Evolutionary conservation across 1,140 invertebrate species (phyloP).

Genomic region (Anastatus disparis): DNA sequence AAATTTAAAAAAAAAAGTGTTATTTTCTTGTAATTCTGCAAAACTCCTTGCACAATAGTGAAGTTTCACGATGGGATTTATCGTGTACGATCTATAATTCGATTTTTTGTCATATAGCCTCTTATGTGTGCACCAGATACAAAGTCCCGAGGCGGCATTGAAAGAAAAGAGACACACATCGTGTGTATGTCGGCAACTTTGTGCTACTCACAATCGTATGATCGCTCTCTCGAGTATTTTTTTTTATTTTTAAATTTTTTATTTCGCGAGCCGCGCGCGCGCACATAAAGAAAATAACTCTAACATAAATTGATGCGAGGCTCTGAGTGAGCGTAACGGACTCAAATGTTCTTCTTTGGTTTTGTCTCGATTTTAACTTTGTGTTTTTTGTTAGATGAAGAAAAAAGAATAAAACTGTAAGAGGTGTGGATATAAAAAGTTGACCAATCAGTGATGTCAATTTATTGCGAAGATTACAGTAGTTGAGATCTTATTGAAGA

Average conservation of each 20-base stretch:
- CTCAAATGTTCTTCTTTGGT: not conserved
- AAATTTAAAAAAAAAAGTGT: no score
- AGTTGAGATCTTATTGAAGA: no score
- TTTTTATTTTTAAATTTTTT: not conserved
- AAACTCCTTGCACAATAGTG: not conserved
- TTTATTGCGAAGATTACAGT: no score
- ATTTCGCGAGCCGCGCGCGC: constrained; percentile 45
- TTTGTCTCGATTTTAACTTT: no score
- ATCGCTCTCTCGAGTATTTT: constrained; percentile 50
- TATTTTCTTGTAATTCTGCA: constrained; percentile 13
- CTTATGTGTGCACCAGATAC: no score
- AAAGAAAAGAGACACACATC: constrained; percentile 49
- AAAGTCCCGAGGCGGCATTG: constrained; percentile 45
- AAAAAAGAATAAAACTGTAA: no score
- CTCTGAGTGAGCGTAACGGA: constrained; percentile 46
- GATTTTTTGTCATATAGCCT: constrained; percentile 59
- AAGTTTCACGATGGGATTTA: constrained; percentile 44
- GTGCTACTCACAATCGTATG: constrained; percentile 61
- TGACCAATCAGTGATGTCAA: no score
- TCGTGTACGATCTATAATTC: constrained; percentile 59
- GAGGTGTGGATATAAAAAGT: no score
- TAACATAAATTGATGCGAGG: constrained; percentile 63
- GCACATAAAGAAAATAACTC: constrained; percentile 43
- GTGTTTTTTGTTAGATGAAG: no score
- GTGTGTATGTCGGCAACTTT: constrained; percentile 65